Evolutionary conservation across 2,797 vertebrate genomes (phyloP), one percentile per base, ranked within the genome.

Genomic region (Crocodylus rhombifer): DNA sequence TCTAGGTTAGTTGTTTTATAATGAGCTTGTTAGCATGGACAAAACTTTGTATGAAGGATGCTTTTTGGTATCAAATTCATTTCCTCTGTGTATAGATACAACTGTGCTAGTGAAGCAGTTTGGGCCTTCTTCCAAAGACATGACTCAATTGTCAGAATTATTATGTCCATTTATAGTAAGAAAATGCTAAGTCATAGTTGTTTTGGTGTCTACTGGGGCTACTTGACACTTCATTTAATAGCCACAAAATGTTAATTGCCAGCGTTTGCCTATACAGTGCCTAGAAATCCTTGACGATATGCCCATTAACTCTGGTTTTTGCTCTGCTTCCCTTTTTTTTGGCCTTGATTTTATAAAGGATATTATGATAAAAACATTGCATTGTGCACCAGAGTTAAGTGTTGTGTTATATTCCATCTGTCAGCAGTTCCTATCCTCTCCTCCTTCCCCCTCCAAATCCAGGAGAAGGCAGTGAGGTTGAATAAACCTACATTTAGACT

Each of bases 11-110:
- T 42, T 42, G 42, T 42, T 42, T 42, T 42, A 42, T 42, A 42
- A 42, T 42, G 42, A 42, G 15, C 12, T 28, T 16, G 14, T 20
- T 78, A 30, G 15, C 0, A 0, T 30, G 69, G 20, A 84, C 33
- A 33, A 78, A 69, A 1, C 7, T 58, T 69, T 75, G 42, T 42
- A 42, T 42, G 42, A 42, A 42, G 42, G 9, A 42, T 42, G 42
- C 42, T 65, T 61, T 78, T 42, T 1, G 14, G 71, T 71, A 4
- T 21, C n/a, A n/a, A n/a, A 36, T 67, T 60, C 1, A 55, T 73
- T 91, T 60, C 83, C 82, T 69, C 80, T 78, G 0, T n/a, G 30
- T 33, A 6, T 61, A 84, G 76, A 3, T 28, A 2, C 0, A 58
- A 11, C 42, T 57, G 56, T 89, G 60, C 30, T 25, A 18, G 83